Conservation (phyloP, 2,113 vertebrate species). For the Sus scrofa region T2T-Sscrofa CM000820.6:106064001-106064500, state of each 20-base stretch:
- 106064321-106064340: not conserved
- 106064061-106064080: slow-evolving; percentile 1
- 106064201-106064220: slow-evolving; percentile 24
- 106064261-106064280: not conserved
- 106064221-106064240: not conserved
- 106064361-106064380: slow-evolving; percentile 60
- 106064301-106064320: not conserved
- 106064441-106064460: slow-evolving; percentile 23
- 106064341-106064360: not conserved
- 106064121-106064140: slow-evolving; percentile 39
- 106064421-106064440: slow-evolving; percentile 43
- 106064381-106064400: slow-evolving; percentile 43
- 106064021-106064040: not conserved
- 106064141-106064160: slow-evolving; percentile 3
- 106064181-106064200: not conserved
- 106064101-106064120: slow-evolving; percentile 38
- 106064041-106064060: not conserved
- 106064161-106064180: slow-evolving; percentile 11
- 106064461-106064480: slow-evolving; percentile 37
- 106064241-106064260: not conserved
- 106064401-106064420: slow-evolving; percentile 43
- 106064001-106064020: not conserved
- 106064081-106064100: not conserved
- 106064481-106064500: not conserved
- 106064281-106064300: not conserved